phyloP scores from a whole-genome alignment of 2,888 invertebrate genomes.

The Pollenia angustigena region DNA sequence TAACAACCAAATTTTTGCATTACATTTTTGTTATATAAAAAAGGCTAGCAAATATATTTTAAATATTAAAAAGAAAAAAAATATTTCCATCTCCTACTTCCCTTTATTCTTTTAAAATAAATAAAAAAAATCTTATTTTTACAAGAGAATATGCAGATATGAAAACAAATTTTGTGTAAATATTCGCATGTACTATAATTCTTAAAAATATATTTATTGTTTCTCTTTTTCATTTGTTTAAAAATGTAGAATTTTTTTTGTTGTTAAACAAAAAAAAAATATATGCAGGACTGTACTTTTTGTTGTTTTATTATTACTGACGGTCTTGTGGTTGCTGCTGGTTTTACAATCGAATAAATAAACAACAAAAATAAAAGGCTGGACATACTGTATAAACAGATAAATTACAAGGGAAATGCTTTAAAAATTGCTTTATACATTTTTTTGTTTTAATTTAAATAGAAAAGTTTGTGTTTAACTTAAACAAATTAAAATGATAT shows the following conservation, averaged over 20 bases:
- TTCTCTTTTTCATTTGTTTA: slow-evolving; percentile 34
- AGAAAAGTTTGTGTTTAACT: neutral
- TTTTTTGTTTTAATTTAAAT: neutral
- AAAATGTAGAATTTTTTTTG: slow-evolving; percentile 15
- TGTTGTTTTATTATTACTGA: slow-evolving; percentile 12
- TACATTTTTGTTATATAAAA: too few relatives aligned
- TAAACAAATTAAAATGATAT: neutral
- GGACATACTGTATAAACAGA: slow-evolving; percentile 49
- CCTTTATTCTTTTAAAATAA: neutral
- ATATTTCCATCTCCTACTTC: neutral
- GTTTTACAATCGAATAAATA: slow-evolving; percentile 33
- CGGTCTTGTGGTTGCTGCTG: slow-evolving; percentile 43
- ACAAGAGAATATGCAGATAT: slow-evolving; percentile 49
- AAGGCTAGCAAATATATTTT: neutral
- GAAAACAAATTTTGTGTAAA: slow-evolving; percentile 14
- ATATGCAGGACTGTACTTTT: slow-evolving; percentile 42
- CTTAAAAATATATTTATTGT: neutral
- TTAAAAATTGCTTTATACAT: neutral
- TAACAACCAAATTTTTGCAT: neutral
- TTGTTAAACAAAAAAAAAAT: slow-evolving; percentile 19
- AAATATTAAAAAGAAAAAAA: neutral
- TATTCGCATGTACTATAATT: neutral
- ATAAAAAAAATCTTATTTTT: slow-evolving; percentile 3
- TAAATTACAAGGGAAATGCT: slow-evolving; percentile 45
- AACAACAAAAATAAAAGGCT: slow-evolving; percentile 25